A percentile compares a stretch with the other conserved stretches of the same genome.
Conservation (phyloP, 2,113 vertebrate species). For the Callorhinus ursinus region DNA sequence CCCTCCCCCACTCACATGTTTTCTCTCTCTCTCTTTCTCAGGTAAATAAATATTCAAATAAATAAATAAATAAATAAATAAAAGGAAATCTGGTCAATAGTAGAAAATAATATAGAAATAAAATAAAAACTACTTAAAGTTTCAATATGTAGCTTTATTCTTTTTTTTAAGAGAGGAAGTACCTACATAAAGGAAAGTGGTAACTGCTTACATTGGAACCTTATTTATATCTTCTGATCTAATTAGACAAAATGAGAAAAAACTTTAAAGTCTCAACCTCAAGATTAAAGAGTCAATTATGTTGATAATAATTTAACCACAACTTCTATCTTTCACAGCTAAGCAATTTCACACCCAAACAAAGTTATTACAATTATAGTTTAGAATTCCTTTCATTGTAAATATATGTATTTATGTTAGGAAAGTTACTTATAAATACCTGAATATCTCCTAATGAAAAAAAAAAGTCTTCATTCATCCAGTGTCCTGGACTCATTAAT, state of each 20-base stretch:
- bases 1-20: not conserved
- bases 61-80: too few relatives aligned
- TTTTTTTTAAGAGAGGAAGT: not conserved
- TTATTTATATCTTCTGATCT: conserved; percentile 54
- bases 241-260: conserved; percentile 61
- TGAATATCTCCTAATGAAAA: conserved; percentile 55
- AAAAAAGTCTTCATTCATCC: conserved; percentile 16
- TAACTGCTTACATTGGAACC: not conserved
- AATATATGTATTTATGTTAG: conserved; percentile 64
- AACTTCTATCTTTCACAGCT: conserved; percentile 72
- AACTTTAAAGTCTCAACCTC: conserved; percentile 49
- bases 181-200: not conserved
- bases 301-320: conserved; percentile 62
- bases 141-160: not conserved
- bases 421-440: conserved; percentile 71
- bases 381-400: conserved; percentile 78
- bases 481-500: not conserved
- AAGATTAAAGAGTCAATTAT: conserved; percentile 64
- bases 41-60: not conserved
- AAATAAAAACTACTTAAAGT: not conserved
- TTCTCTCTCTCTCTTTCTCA: not conserved
- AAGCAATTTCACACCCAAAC: conserved; percentile 67
- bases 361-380: conserved; percentile 45
- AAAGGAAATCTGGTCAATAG: not conserved
- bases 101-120: not conserved